Conservation (phyloP, 2,113 vertebrate genomes). For the Oplegnathus fasciatus region DNA sequence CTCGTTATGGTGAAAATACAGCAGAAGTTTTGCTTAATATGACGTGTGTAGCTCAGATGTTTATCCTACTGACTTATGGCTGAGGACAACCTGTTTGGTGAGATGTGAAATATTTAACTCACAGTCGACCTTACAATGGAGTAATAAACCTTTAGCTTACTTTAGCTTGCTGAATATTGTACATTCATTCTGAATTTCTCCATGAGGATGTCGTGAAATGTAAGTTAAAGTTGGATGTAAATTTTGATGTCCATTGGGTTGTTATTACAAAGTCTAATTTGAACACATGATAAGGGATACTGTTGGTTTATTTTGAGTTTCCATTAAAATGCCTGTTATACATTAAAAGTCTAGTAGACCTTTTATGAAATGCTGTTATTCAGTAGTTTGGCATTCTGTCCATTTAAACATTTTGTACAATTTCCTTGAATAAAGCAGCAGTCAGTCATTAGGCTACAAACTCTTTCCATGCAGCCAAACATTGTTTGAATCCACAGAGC, state of each 20-base stretch:
- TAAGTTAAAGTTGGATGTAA: background rate
- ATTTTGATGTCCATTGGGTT: background rate
- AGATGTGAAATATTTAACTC: background rate
- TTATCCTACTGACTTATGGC: background rate
- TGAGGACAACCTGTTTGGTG: background rate
- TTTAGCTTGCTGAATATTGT: background rate
- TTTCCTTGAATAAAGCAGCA: background rate
- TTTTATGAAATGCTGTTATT: too few species aligned
- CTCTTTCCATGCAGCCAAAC: background rate
- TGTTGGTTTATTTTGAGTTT: too few species aligned
- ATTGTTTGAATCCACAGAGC: too few species aligned
- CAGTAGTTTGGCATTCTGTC: background rate
- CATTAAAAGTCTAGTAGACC: too few species aligned
- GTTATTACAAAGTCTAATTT: background rate
- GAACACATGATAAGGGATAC: too few species aligned
- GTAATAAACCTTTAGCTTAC: background rate
- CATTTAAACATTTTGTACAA: background rate
- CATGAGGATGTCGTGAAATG: background rate
- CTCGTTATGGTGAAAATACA: background rate
- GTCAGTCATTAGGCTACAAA: constrained; percentile 4
- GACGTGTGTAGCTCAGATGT: too few species aligned
- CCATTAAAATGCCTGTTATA: too few species aligned
- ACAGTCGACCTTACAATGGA: background rate
- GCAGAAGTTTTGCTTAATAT: background rate
- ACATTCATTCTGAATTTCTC: background rate